Evolutionary conservation across 2,113 vertebrate genomes (phyloP), one percentile per base, ranked within the genome.

Genomic region (Smithornis capensis): DNA sequence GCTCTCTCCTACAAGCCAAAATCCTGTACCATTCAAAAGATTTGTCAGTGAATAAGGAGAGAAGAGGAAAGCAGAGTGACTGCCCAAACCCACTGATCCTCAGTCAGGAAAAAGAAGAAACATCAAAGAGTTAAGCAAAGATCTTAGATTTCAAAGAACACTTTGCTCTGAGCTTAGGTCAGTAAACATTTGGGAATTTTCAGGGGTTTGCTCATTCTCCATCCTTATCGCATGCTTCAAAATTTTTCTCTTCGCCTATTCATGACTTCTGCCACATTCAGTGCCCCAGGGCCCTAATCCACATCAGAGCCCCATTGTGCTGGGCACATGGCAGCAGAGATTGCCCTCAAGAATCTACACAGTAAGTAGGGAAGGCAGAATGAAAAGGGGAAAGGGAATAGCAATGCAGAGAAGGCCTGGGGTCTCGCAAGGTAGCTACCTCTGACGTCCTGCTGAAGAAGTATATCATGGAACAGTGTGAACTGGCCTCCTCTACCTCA

Each of bases 201-300:
- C 77, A 71, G 47, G 27, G 25, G 4, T 87, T 81, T 92, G 23
- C 8, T 9, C n/a, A 24, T 70, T 59, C 63, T 77, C 62, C 21
- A 68, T 47, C 67, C 29, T 84, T 42, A 53, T 28, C 3, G 0
- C 38, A 40, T 4, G 9, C 59, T 44, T 79, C 50, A 78, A 52
- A 88, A 19, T 24, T 64, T 83, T 85, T 78, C 33, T 56, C 52
- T 83, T 91, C 79, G 77, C 88, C 90, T 90, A 81, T 90, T 96
- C 93, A 93, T 60, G 64, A 63, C 57, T 94, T 88, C 31, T 49
- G 40, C 40, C 16, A 37, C 22, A 38, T n/a, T 74, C 37, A 71
- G 35, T 53, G 64, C 94, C 79, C 76, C 70, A 69, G 68, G 64
- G 94, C 31, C 79, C 47, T 91, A 83, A 75, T 92, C 75, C 92